Evolutionary conservation across 2,888 invertebrate species (phyloP).

Genomic region (Eupsilia transversa): DNA sequence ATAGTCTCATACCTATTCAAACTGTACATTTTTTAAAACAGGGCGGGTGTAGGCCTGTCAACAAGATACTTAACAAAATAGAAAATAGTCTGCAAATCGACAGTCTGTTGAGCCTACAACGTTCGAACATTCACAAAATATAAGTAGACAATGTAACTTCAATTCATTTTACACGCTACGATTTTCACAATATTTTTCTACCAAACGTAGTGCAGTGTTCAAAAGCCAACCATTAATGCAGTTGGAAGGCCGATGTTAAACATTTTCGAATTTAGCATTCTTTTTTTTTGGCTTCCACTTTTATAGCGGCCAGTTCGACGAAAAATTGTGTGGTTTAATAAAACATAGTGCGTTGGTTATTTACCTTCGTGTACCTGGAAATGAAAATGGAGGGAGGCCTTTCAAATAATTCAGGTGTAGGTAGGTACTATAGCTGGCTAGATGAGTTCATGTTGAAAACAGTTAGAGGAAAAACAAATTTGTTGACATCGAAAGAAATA

Average conservation of each 20-base stretch:
- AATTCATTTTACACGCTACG: not conserved
- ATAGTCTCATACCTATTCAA: no score
- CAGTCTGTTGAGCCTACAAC: no score
- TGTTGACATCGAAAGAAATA: not conserved
- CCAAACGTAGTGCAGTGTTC: not conserved
- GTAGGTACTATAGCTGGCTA: not conserved
- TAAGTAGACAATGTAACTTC: not conserved
- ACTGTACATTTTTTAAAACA: no score
- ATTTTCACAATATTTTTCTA: not conserved
- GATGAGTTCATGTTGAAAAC: not conserved
- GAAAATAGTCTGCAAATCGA: no score
- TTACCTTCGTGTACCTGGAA: not conserved
- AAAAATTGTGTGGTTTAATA: constrained; percentile 42
- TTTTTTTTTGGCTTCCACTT: constrained; percentile 25
- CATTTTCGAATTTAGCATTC: constrained; percentile 3
- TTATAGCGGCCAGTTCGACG: constrained; percentile 12
- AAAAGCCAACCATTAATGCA: not conserved
- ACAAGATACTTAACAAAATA: no score
- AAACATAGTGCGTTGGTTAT: constrained; percentile 41
- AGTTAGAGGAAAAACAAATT: not conserved
- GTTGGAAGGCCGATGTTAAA: constrained; percentile 7
- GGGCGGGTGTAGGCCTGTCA: no score
- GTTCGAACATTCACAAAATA: no score
- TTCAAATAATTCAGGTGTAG: constrained; percentile 29
- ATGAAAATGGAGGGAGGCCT: constrained; percentile 19